Evolutionary conservation across 2,113 vertebrate species (phyloP).

Genomic region (Gavialis gangeticus): DNA sequence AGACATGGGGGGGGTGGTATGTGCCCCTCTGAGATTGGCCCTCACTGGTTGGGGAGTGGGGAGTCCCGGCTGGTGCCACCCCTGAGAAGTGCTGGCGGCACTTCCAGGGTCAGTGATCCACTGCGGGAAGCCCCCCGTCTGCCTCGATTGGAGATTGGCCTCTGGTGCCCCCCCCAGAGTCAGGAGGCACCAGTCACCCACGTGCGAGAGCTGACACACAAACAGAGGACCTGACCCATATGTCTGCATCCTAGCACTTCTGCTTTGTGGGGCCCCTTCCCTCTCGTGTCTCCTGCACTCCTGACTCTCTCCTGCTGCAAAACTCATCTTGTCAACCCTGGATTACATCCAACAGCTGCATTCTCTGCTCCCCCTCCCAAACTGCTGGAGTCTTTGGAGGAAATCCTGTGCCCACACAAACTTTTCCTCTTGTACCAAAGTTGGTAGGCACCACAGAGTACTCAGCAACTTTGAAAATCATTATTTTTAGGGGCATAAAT

Average conservation of each 20-base stretch:
- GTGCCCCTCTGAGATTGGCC: too few relatives aligned
- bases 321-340: background rate
- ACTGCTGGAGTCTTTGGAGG: background rate
- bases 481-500: background rate
- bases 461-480: background rate
- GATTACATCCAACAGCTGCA: background rate
- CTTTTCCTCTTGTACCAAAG: background rate
- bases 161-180: too few relatives aligned
- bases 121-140: too few relatives aligned
- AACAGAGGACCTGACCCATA: fast-evolving
- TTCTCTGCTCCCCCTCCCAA: background rate
- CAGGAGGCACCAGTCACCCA: too few relatives aligned
- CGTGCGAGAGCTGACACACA: fast-evolving
- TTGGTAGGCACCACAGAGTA: background rate
- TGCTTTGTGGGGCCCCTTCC: background rate
- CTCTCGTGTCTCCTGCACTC: background rate
- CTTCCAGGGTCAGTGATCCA: too few relatives aligned
- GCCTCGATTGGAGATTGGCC: too few relatives aligned
- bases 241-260: background rate
- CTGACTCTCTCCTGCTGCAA: background rate
- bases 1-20: too few relatives aligned
- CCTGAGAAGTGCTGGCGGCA: too few relatives aligned
- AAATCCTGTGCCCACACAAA: background rate
- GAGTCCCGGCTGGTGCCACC: too few relatives aligned
- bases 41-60: too few relatives aligned